These are phyloP conservation scores for Tetrapedia diversipes DNA, from an alignment of 2,888 invertebrate species.

Conservation along the genomic window DNA sequence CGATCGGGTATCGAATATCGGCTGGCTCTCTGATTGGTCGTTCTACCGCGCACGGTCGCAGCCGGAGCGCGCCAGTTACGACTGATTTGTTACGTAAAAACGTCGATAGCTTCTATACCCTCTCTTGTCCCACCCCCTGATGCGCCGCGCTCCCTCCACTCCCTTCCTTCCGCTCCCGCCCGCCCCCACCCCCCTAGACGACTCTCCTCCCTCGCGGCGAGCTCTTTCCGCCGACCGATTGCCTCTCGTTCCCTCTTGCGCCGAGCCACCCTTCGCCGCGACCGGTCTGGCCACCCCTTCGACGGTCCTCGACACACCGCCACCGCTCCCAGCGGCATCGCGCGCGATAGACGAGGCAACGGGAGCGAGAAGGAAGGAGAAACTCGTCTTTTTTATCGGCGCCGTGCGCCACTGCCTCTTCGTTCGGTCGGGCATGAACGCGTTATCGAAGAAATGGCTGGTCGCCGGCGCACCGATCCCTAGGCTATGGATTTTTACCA, in stretches of 20 bases:
- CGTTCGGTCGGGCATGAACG: slow-evolving; percentile 79
- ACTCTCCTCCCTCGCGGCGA: slow-evolving; percentile 24
- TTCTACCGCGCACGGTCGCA: slow-evolving; percentile 79
- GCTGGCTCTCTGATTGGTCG: slow-evolving; percentile 81
- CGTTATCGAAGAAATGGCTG: slow-evolving; percentile 82
- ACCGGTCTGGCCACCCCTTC: slow-evolving; percentile 68
- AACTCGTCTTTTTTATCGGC: slow-evolving; percentile 81
- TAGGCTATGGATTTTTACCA: slow-evolving; percentile 12
- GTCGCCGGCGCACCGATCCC: slow-evolving; percentile 61
- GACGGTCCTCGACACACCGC: slow-evolving; percentile 71
- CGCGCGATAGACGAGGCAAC: slow-evolving; percentile 68
- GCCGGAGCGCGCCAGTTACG: slow-evolving; percentile 80
- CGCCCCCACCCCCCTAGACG: slow-evolving; percentile 40
- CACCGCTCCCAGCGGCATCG: slow-evolving; percentile 70
- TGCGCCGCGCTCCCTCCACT: slow-evolving; percentile 61
- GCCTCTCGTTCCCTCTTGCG: slow-evolving; percentile 50
- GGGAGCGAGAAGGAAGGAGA: slow-evolving; percentile 63
- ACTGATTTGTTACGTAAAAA: slow-evolving; percentile 83
- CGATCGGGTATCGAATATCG: slow-evolving; percentile 83
- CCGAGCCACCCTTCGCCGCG: slow-evolving; percentile 55
- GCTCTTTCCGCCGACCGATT: slow-evolving; percentile 41
- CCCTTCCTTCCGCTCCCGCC: slow-evolving; percentile 54
- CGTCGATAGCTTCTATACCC: slow-evolving; percentile 82
- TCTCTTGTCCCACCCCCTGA: slow-evolving; percentile 72
- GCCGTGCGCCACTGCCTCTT: slow-evolving; percentile 77